Percentiles rank a stretch among this genome's conserved stretches.
These are phyloP conservation scores for Anguilla marmorata DNA, from an alignment of 2,797 vertebrate species.

Conservation along the genomic window DNA sequence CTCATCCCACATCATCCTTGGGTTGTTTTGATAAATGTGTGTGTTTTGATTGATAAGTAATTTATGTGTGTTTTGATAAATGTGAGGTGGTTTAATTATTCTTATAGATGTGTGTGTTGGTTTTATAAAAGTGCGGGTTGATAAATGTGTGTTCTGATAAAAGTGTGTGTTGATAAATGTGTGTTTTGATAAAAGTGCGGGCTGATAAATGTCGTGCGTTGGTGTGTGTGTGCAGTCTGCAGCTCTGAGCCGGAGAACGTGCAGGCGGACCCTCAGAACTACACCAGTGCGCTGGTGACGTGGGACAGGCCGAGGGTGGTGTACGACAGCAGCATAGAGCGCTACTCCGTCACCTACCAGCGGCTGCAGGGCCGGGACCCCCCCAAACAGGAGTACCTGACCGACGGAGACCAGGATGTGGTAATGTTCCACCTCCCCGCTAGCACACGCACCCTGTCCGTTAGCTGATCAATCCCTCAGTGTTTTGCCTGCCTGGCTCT, in stretches of 20 bases:
- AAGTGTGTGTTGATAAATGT: neutral
- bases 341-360: conserved; percentile 91
- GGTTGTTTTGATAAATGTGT: neutral
- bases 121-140: neutral
- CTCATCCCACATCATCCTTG: neutral
- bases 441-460: neutral
- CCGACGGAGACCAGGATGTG: conserved; percentile 97
- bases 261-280: conserved; percentile 90
- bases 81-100: neutral
- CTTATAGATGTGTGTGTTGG: neutral
- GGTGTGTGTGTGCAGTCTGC: conserved; percentile 75
- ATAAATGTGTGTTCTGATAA: neutral
- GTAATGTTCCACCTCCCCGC: conserved; percentile 65
- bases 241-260: conserved; percentile 92
- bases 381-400: conserved; percentile 87
- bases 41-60: neutral
- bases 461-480: neutral
- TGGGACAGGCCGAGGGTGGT: conserved; percentile 93
- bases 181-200: neutral
- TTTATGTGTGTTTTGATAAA: neutral
- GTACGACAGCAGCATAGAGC: conserved; percentile 89
- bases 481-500: neutral
- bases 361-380: conserved; percentile 82
- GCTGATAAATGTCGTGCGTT: neutral
- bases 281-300: conserved; percentile 89